A percentile compares a stretch with the other conserved stretches of the same genome.
Evolutionary conservation across 92 coral and sea anemone genomes (phyloP).

Genomic region (Ricordea florida): DNA sequence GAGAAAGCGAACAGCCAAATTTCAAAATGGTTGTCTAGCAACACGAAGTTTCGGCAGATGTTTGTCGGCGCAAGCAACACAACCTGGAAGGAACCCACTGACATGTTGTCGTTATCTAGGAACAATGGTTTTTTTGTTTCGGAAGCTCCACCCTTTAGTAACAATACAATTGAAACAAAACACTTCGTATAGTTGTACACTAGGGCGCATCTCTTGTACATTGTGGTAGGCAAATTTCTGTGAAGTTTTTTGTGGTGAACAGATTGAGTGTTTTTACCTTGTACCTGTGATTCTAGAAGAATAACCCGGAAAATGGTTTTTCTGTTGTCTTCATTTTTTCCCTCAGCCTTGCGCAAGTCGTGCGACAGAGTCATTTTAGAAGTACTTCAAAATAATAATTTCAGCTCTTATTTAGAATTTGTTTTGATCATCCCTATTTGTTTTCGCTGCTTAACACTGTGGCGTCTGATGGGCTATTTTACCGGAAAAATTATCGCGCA

Average conservation of each 20-base stretch:
- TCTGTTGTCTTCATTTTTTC: too few relatives aligned
- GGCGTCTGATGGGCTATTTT: slow-evolving; percentile 7
- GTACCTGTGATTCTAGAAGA: too few relatives aligned
- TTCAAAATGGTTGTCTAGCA: not conserved
- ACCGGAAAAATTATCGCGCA: not conserved
- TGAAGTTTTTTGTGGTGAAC: too few relatives aligned
- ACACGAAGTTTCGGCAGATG: not conserved
- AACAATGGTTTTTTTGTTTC: slow-evolving; percentile 6
- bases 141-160: slow-evolving; percentile 32
- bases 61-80: slow-evolving; percentile 3
- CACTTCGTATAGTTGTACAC: not conserved
- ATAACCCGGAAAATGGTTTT: too few relatives aligned
- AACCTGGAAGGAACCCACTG: slow-evolving; percentile 15
- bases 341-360: too few relatives aligned
- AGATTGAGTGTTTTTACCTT: too few relatives aligned
- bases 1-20: not conserved
- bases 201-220: too few relatives aligned
- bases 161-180: not conserved
- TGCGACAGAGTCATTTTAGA: too few relatives aligned
- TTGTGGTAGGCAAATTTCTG: too few relatives aligned
- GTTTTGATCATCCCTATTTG: not conserved
- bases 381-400: too few relatives aligned
- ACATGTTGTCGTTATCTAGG: not conserved
- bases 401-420: too few relatives aligned
- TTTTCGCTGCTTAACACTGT: not conserved